Conservation (phyloP, 2,797 vertebrate genomes). For the Mus spretus region DNA sequence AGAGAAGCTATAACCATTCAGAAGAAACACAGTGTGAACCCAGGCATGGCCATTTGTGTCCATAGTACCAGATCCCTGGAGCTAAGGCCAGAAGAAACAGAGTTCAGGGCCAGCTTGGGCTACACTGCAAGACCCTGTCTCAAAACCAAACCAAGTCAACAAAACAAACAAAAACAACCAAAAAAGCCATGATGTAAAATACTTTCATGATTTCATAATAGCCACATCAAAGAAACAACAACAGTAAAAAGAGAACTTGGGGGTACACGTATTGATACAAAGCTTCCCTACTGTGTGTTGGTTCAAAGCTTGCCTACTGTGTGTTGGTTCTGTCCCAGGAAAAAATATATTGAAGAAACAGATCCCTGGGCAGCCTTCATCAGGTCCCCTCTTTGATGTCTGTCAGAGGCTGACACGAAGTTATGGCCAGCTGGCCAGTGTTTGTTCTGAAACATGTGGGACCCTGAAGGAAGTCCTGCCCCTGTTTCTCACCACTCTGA, state of each 20-base stretch:
- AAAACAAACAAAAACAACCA: background rate
- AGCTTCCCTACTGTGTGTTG: background rate
- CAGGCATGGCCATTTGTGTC: background rate
- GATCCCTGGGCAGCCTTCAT: background rate
- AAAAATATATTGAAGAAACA: background rate
- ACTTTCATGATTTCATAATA: background rate
- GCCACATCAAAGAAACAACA: background rate
- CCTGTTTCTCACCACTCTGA: background rate
- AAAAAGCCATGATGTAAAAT: background rate
- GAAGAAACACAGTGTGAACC: background rate
- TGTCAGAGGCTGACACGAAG: background rate
- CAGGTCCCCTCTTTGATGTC: no score
- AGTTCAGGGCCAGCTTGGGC: background rate
- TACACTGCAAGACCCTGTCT: no score
- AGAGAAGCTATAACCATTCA: background rate
- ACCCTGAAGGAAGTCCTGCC: background rate
- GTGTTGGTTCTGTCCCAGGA: background rate
- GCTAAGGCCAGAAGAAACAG: background rate
- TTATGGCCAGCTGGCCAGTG: background rate
- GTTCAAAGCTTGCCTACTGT: background rate
- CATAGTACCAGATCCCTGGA: background rate
- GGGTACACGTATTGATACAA: no score
- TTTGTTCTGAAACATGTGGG: background rate
- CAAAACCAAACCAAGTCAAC: background rate
- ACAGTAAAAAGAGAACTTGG: background rate